These are phyloP conservation scores for Spicauda simplicius DNA, from an alignment of 2,888 invertebrate genomes.

Conservation along the genomic window DNA sequence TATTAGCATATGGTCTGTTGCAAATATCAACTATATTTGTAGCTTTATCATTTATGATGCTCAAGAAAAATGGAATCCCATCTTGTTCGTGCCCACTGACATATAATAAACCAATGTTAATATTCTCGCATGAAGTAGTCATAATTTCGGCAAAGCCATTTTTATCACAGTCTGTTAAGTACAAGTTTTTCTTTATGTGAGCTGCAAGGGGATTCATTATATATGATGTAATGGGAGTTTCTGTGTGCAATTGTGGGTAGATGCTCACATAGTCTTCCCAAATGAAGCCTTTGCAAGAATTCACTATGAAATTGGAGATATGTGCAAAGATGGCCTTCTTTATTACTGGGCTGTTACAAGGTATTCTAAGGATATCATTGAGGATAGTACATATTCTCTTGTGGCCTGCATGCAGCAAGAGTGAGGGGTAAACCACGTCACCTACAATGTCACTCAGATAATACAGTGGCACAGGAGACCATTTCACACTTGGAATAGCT, in stretches of 20 bases:
- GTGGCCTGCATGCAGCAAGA: not conserved
- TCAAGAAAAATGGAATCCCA: constrained; percentile 49
- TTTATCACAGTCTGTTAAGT: constrained; percentile 24
- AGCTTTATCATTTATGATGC: constrained; percentile 53
- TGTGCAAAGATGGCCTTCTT: constrained; percentile 65
- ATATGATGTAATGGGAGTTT: constrained; percentile 37
- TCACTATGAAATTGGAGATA: constrained; percentile 59
- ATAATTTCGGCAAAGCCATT: constrained; percentile 19
- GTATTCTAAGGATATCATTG: constrained; percentile 59
- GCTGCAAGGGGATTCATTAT: constrained; percentile 20
- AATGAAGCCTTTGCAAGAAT: constrained; percentile 52
- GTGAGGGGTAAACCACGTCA: constrained; percentile 6
- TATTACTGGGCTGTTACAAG: constrained; percentile 67
- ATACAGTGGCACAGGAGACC: constrained; percentile 72
- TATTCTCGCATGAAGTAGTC: constrained; percentile 47
- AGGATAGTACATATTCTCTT: constrained; percentile 13
- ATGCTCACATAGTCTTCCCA: constrained; percentile 59
- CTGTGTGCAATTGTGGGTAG: constrained; percentile 51
- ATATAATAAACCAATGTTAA: constrained; percentile 60
- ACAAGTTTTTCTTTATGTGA: constrained; percentile 27
- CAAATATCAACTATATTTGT: constrained; percentile 47
- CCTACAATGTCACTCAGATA: constrained; percentile 60
- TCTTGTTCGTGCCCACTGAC: constrained; percentile 51
- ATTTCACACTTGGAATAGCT: constrained; percentile 61
- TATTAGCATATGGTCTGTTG: constrained; percentile 64